These are phyloP conservation scores for Eulimnadia texana DNA, from an alignment of 1,140 invertebrate species.

Conservation along the genomic window DNA sequence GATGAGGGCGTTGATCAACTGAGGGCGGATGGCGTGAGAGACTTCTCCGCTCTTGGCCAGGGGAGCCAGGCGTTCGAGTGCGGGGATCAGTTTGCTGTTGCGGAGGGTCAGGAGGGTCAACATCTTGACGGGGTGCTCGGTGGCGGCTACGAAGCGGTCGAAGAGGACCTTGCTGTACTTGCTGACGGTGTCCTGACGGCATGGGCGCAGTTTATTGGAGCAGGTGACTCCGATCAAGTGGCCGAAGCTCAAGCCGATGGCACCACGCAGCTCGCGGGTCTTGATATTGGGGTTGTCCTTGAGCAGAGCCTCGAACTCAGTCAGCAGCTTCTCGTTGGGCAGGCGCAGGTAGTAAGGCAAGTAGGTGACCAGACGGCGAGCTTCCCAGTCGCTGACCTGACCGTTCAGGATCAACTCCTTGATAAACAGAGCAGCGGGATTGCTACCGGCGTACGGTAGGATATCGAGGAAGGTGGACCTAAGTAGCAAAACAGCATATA, in stretches of 20 bases:
- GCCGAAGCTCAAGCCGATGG: constrained; percentile 9
- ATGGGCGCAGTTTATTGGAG: constrained; percentile 6
- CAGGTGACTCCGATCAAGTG: constrained; percentile 14
- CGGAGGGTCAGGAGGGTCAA: constrained; percentile 5
- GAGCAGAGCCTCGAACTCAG: constrained; percentile 11
- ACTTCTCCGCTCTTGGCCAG: constrained; percentile 10
- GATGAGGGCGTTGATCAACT: constrained; percentile 7
- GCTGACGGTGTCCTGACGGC: constrained; percentile 8
- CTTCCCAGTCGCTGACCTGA: constrained; percentile 11
- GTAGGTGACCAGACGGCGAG: constrained; percentile 9
- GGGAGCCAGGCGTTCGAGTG: constrained; percentile 11
- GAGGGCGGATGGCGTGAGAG: constrained; percentile 9
- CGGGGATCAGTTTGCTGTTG: constrained; percentile 8
- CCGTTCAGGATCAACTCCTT: constrained; percentile 12
- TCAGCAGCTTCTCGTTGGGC: constrained; percentile 14
- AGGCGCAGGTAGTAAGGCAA: constrained; percentile 14
- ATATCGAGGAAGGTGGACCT: constrained; percentile 13
- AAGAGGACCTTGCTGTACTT: constrained; percentile 11
- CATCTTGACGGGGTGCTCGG: constrained; percentile 9
- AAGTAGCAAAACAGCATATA: neutral
- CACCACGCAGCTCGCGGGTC: constrained; percentile 10
- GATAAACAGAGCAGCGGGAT: constrained; percentile 15
- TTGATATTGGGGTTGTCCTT: constrained; percentile 11
- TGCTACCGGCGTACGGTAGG: constrained; percentile 9
- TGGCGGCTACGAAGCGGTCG: constrained; percentile 13